A percentile compares a stretch with the other conserved stretches of the same genome.
These are phyloP conservation scores for Micrasema longulum DNA, from an alignment of 1,140 invertebrate species.

Conservation along the genomic window DNA sequence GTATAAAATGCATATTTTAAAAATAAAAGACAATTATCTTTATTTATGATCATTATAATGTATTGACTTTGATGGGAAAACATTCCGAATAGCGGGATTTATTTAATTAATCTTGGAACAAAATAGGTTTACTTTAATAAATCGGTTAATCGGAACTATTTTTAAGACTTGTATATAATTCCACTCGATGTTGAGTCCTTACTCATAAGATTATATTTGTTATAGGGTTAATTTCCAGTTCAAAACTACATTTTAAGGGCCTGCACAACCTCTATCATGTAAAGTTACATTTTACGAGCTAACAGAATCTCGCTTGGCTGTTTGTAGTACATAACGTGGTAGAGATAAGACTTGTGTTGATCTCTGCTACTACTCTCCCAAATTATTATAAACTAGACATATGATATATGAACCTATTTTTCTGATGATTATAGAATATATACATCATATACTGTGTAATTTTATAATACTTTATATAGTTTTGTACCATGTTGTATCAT, in stretches of 20 bases:
- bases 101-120: constrained; percentile 13
- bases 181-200: constrained; percentile 12
- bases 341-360: too few relatives aligned
- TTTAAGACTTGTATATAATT: constrained; percentile 31
- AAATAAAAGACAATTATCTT: constrained; percentile 18
- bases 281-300: too few relatives aligned
- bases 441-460: too few relatives aligned
- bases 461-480: too few relatives aligned
- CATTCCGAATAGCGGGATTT: background rate
- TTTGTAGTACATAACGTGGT: too few relatives aligned
- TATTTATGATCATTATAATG: constrained; percentile 28
- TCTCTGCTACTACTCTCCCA: too few relatives aligned
- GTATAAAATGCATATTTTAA: constrained; percentile 28
- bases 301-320: too few relatives aligned
- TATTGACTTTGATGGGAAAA: constrained; percentile 14
- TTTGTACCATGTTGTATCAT: too few relatives aligned
- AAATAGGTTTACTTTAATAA: background rate
- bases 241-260: constrained; percentile 16
- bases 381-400: too few relatives aligned
- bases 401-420: too few relatives aligned
- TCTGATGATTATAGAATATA: too few relatives aligned
- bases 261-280: too few relatives aligned
- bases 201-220: constrained; percentile 30
- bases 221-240: constrained; percentile 29
- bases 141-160: constrained; percentile 31